Percentiles rank a stretch among this genome's conserved stretches.
These are phyloP conservation scores for Polydrusus pterygomalis DNA, from an alignment of 2,888 invertebrate genomes.

Conservation along the genomic window DNA sequence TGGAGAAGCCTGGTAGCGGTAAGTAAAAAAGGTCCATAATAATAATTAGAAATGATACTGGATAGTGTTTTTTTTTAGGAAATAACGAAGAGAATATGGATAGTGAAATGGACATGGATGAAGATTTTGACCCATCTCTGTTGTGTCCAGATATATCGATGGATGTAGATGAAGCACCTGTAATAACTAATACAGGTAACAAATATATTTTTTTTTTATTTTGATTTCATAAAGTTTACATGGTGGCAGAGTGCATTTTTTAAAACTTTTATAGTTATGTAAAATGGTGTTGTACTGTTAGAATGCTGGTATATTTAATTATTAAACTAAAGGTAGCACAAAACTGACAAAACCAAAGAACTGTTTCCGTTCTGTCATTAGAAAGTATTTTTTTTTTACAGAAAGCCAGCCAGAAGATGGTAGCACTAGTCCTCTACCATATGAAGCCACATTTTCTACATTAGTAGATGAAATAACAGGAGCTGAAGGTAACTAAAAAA, in stretches of 20 bases:
- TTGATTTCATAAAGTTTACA: not conserved
- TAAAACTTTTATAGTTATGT: too few species aligned
- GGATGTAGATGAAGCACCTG: slow-evolving; percentile 67
- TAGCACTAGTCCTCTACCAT: slow-evolving; percentile 60
- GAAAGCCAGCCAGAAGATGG: slow-evolving; percentile 55
- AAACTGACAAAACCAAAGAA: too few species aligned
- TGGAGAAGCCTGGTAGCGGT: not conserved
- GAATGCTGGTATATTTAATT: too few species aligned
- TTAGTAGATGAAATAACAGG: slow-evolving; percentile 67
- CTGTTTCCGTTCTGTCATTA: not conserved
- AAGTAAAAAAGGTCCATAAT: not conserved
- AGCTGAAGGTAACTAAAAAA: slow-evolving; percentile 62
- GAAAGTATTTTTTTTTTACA: slow-evolving; percentile 34
- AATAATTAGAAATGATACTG: not conserved
- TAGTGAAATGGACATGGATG: slow-evolving; percentile 57
- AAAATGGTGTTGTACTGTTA: too few species aligned
- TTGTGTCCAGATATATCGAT: slow-evolving; percentile 69
- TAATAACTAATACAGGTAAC: slow-evolving; percentile 61
- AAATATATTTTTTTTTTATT: not conserved
- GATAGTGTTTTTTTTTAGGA: slow-evolving; percentile 11
- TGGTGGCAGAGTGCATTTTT: too few species aligned
- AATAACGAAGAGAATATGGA: slow-evolving; percentile 24
- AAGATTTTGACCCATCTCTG: slow-evolving; percentile 66
- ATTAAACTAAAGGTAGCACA: too few species aligned
- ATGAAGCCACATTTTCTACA: slow-evolving; percentile 64